These are phyloP conservation scores for Aythya baeri DNA, from an alignment of 2,113 vertebrate genomes.

Conservation along the genomic window DNA sequence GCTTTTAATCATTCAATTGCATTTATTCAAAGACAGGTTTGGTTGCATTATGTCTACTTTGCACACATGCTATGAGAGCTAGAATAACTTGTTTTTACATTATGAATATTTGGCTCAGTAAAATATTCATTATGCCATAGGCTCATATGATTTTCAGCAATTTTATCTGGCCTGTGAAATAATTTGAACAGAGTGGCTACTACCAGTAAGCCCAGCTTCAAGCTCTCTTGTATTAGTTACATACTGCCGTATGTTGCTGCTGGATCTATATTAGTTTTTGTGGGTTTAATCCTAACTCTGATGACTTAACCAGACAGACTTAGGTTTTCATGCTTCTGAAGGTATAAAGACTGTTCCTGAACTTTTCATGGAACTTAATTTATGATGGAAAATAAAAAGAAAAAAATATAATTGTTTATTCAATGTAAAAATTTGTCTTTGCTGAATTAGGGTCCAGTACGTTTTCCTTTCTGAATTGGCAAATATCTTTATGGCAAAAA, in stretches of 20 bases:
- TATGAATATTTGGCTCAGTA: not conserved
- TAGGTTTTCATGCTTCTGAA: not conserved
- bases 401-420: not conserved
- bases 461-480: not conserved
- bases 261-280: not conserved
- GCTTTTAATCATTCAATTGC: not conserved
- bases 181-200: not conserved
- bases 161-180: not conserved
- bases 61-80: not conserved
- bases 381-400: not conserved
- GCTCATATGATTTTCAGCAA: not conserved
- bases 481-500: not conserved
- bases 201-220: not conserved
- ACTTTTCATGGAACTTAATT: not conserved
- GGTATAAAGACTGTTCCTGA: not conserved
- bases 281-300: not conserved
- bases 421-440: not conserved
- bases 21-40: slow-evolving; percentile 3
- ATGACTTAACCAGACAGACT: not conserved
- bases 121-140: not conserved
- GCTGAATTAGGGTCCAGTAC: not conserved
- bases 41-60: not conserved
- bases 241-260: not conserved
- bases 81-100: not conserved
- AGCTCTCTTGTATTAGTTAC: not conserved